These are phyloP conservation scores for Labeo catla DNA, from an alignment of 2,113 vertebrate species.

Conservation along the genomic window DNA sequence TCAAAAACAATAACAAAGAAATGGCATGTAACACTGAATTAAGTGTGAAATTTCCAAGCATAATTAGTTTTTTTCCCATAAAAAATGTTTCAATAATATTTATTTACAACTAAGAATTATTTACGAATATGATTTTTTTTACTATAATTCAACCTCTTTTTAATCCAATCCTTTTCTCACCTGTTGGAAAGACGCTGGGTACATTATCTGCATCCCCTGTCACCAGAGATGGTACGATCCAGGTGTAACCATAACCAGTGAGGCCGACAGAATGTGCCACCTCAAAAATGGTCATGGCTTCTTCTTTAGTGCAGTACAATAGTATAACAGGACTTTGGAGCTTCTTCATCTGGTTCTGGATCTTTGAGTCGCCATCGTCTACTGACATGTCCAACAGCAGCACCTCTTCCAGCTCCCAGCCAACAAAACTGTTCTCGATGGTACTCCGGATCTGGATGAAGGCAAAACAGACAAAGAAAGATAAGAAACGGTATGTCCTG, in stretches of 20 bases:
- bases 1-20: neutral
- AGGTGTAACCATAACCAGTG: conserved; percentile 96
- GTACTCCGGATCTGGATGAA: conserved; percentile 85
- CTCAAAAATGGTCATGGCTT: conserved; percentile 95
- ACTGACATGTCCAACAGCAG: conserved; percentile 95
- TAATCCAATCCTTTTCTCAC: conserved; percentile 54
- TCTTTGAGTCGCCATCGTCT: conserved; percentile 95
- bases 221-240: conserved; percentile 96
- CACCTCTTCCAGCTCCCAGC: conserved; percentile 98
- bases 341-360: conserved; percentile 98
- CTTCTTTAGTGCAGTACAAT: conserved; percentile 97
- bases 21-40: neutral
- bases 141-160: too few relatives aligned
- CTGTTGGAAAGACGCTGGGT: conserved; percentile 89
- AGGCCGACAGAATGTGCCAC: conserved; percentile 98
- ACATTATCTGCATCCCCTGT: conserved; percentile 93
- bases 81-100: too few relatives aligned
- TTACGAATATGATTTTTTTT: too few relatives aligned
- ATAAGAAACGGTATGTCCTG: conserved; percentile 21
- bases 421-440: conserved; percentile 98
- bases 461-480: conserved; percentile 19
- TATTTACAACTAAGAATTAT: too few relatives aligned
- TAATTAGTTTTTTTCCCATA: too few relatives aligned
- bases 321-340: conserved; percentile 97
- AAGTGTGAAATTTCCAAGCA: too few relatives aligned